Evolutionary conservation across 2,888 invertebrate species (phyloP).

Genomic region (Chloroclysta siterata): DNA sequence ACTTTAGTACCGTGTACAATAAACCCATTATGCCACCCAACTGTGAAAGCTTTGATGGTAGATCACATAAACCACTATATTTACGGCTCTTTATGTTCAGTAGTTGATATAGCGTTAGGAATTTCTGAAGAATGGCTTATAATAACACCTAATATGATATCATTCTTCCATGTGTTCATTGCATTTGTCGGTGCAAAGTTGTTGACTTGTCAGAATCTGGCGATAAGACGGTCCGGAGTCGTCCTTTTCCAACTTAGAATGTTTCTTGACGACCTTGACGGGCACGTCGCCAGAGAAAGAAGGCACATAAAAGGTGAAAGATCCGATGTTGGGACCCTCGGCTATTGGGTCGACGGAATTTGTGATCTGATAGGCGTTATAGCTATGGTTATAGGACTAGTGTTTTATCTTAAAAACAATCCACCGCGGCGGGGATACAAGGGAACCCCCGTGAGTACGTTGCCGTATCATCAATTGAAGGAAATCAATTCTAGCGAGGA

Average conservation of each 20-base stretch:
- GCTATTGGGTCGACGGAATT: conserved; percentile 93
- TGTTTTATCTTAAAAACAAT: conserved; percentile 88
- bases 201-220: conserved; percentile 89
- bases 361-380: conserved; percentile 92
- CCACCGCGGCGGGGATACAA: conserved; percentile 89
- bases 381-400: conserved; percentile 88
- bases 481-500: conserved; percentile 75
- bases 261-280: conserved; percentile 94
- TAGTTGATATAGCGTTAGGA: conserved; percentile 87
- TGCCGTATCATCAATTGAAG: conserved; percentile 77
- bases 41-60: conserved; percentile 92
- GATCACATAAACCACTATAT: conserved; percentile 94
- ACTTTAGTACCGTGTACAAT: conserved; percentile 88
- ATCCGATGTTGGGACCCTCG: conserved; percentile 91
- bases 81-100: conserved; percentile 91
- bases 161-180: conserved; percentile 90
- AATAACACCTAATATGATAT: conserved; percentile 94
- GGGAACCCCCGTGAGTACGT: conserved; percentile 86
- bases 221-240: conserved; percentile 89
- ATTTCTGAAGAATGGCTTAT: conserved; percentile 85
- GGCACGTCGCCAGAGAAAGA: conserved; percentile 92
- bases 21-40: conserved; percentile 91
- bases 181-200: conserved; percentile 91
- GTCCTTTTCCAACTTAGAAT: conserved; percentile 92
- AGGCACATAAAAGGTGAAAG: conserved; percentile 90